These are phyloP conservation scores for Coremacera marginata DNA, from an alignment of 2,888 invertebrate genomes.

Conservation along the genomic window DNA sequence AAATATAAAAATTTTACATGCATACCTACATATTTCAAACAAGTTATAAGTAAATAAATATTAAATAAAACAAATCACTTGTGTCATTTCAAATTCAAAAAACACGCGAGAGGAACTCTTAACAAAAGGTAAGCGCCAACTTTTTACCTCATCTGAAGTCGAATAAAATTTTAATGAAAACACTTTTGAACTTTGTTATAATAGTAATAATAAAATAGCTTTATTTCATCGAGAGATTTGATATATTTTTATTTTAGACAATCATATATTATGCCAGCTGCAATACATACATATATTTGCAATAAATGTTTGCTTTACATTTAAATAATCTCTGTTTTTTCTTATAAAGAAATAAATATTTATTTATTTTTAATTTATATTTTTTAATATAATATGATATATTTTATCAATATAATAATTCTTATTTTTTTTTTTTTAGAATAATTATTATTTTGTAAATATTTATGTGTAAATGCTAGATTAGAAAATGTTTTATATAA, in stretches of 20 bases:
- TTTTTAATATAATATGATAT: not conserved
- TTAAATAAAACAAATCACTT: not conserved
- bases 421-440: too few relatives aligned
- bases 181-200: too few relatives aligned
- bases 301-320: not conserved
- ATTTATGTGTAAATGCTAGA: too few relatives aligned
- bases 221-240: not conserved
- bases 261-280: not conserved
- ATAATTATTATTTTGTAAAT: too few relatives aligned
- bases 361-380: not conserved
- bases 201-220: conserved; percentile 8
- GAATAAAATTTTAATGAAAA: too few relatives aligned
- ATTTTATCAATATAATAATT: not conserved
- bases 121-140: too few relatives aligned
- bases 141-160: too few relatives aligned
- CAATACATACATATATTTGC: not conserved
- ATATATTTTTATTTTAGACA: not conserved
- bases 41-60: conserved; percentile 21
- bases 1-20: conserved; percentile 6
- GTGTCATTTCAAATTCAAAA: too few relatives aligned
- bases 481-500: too few relatives aligned
- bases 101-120: too few relatives aligned
- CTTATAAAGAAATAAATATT: not conserved
- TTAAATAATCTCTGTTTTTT: not conserved
- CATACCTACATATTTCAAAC: conserved; percentile 9